Evolutionary conservation across 2,113 vertebrate genomes (phyloP).

Genomic region (Neogale vison): DNA sequence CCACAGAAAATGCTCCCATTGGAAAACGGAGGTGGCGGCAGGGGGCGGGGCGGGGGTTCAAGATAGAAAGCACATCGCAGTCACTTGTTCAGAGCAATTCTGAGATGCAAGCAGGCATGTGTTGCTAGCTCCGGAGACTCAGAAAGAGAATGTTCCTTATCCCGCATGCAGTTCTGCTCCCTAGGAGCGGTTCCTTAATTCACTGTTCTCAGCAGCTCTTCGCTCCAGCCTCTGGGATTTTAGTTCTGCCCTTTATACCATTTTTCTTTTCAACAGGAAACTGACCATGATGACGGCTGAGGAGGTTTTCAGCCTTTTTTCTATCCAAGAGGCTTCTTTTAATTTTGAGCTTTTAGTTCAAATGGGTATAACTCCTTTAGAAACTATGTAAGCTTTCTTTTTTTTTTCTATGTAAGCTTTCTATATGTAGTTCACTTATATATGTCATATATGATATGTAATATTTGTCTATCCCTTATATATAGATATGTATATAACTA

Average conservation of each 20-base stretch:
- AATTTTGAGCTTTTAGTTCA: slow-evolving; percentile 1
- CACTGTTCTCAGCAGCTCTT: neutral
- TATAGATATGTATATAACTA: neutral
- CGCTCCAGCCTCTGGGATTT: neutral
- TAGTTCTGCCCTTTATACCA: neutral
- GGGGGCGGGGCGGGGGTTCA: neutral
- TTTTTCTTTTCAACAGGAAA: neutral
- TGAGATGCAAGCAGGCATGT: neutral
- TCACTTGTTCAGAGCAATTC: neutral
- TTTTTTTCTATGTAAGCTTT: neutral
- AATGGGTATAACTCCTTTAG: neutral
- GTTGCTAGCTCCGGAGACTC: neutral
- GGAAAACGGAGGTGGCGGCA: neutral
- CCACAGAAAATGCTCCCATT: neutral
- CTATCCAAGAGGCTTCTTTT: neutral
- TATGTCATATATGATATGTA: neutral
- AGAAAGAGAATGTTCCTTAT: neutral
- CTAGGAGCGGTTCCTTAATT: neutral
- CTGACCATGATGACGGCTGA: neutral
- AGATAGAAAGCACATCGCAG: neutral
- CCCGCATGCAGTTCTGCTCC: neutral
- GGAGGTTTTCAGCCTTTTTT: neutral
- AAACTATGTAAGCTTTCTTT: neutral
- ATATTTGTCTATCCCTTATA: neutral
- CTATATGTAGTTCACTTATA: neutral